Percentiles rank a stretch among this genome's conserved stretches.
These are phyloP conservation scores for Forpus xanthops DNA, from an alignment of 2,797 vertebrate species.

Conservation along the genomic window DNA sequence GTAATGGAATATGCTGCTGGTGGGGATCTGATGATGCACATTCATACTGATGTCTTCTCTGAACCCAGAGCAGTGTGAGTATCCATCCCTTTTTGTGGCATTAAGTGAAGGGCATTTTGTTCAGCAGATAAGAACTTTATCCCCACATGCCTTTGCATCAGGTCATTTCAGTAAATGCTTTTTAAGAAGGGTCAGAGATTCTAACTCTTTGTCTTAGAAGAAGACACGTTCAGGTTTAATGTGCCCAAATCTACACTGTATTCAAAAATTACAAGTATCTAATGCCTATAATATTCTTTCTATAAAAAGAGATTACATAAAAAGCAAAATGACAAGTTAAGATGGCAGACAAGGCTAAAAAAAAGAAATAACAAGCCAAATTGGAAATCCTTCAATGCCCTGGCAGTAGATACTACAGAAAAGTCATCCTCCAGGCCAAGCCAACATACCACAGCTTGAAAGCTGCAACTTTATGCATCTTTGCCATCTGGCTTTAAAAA, in stretches of 20 bases:
- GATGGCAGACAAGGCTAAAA: background rate
- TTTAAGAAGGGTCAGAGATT: background rate
- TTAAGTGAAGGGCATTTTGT: background rate
- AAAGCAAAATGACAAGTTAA: background rate
- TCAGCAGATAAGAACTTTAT: background rate
- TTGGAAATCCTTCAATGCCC: background rate
- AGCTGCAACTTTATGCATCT: background rate
- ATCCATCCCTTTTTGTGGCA: background rate
- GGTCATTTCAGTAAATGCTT: background rate
- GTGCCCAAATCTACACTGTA: background rate
- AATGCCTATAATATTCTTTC: background rate
- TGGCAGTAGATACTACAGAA: background rate
- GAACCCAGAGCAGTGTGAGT: conserved; percentile 96
- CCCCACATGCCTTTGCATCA: background rate
- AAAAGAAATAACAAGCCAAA: background rate
- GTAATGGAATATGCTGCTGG: conserved; percentile 99
- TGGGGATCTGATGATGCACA: conserved; percentile 99
- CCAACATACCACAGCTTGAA: background rate
- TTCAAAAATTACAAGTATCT: background rate
- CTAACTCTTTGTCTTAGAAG: background rate
- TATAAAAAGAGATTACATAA: background rate
- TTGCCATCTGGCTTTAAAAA: background rate
- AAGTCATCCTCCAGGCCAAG: background rate
- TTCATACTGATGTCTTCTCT: conserved; percentile 96
- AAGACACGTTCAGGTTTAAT: background rate